Evolutionary conservation across 2,113 vertebrate genomes (phyloP), one percentile per base, ranked within the genome.

Genomic region (Agapornis roseicollis): DNA sequence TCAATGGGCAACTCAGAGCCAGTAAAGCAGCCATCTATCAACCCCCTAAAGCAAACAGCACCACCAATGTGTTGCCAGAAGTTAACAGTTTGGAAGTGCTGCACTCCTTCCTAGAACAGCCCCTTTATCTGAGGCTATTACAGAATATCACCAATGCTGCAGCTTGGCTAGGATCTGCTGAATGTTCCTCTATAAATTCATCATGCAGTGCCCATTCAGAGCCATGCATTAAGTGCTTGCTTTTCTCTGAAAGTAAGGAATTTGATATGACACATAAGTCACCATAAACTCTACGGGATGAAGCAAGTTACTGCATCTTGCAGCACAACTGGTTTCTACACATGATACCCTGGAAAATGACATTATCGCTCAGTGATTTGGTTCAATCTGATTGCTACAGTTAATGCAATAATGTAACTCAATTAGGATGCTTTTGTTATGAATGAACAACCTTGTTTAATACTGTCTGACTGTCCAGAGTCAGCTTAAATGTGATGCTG

Each of bases 381-480:
- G 65, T 95, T 96, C 96, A 97, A 96, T 96, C 87, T 94, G 93
- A 97, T 96, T 97, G 95, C 90, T 94, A 93, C 96, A 94, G 96
- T 94, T 97, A 97, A 97, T 97, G 93, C 58, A 97, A 97, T 97
- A 95, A 97, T 1, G 42, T 96, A 97, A 97, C 94, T 93, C 96
- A 95, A 93, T 97, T 97, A 97, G 94, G 81, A 95, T 92, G 94
- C 94, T 95, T 96, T 95, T 88, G 88, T 97, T 97, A 96, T 94
- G 95, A 96, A 96, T 94, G 94, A 97, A 91, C 93, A 91, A 94
- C 90, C 94, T 95, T 96, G 86, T 91, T 96, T 92, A 96, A 95
- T 95, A 88, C 52, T 88, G 74, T 96, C 83, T 94, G 89, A 85
- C 80, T 90, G 94, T 86, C 95, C 90, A 93, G 88, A 94, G 61